phyloP scores from a whole-genome alignment of 1,140 invertebrate genomes.

The Meloidogyne hapla region DNA sequence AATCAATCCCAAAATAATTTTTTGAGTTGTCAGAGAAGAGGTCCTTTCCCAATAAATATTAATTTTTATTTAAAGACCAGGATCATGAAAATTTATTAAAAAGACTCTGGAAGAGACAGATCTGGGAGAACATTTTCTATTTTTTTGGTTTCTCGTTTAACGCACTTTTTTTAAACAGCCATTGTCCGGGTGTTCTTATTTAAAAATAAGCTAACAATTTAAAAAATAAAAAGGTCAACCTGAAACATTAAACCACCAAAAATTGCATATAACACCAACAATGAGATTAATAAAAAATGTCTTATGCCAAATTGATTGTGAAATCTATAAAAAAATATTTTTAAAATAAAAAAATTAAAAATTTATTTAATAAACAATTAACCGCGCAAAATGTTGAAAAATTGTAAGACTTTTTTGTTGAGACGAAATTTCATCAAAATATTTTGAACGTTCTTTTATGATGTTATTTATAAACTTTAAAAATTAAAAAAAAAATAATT shows the following conservation, averaged over 20 bases:
- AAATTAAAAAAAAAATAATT: not conserved
- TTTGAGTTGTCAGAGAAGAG: too few relatives aligned
- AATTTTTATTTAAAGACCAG: too few relatives aligned
- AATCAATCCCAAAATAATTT: too few relatives aligned
- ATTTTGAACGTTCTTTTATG: not conserved
- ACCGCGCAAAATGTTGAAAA: conserved; percentile 38
- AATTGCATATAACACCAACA: conserved; percentile 34
- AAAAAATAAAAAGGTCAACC: not conserved
- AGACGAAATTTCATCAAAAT: not conserved
- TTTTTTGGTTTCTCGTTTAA: too few relatives aligned
- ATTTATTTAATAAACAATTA: not conserved
- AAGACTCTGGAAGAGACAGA: too few relatives aligned
- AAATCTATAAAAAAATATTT: conserved; percentile 27
- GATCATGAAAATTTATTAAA: too few relatives aligned
- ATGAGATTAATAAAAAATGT: conserved; percentile 36
- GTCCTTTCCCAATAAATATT: too few relatives aligned
- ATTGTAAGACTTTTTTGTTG: conserved; percentile 29
- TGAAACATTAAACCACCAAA: conserved; percentile 37
- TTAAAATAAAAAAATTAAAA: not conserved
- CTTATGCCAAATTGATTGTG: conserved; percentile 46
- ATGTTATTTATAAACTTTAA: not conserved
- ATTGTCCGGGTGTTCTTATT: too few relatives aligned
- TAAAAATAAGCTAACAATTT: too few relatives aligned
- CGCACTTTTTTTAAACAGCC: too few relatives aligned
- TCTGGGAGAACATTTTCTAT: too few relatives aligned